Evolutionary conservation across 2,797 vertebrate genomes (phyloP), one percentile per base, ranked within the genome.

Genomic region (Eupleurogrammus muticus): DNA sequence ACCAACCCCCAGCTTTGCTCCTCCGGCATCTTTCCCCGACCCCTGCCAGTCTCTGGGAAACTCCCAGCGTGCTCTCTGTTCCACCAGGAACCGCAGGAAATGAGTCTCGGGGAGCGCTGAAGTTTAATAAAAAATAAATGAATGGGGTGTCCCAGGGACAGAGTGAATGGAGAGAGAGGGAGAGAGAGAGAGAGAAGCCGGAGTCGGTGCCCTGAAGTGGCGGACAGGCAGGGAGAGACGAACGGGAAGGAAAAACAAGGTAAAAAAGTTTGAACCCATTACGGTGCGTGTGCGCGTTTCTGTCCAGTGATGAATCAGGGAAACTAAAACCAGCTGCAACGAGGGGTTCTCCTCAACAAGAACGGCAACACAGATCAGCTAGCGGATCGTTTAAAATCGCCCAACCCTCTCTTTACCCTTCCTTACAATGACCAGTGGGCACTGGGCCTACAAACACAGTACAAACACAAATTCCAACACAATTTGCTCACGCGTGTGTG

Each of bases 71-170:
- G 86, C 84, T 82, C 85, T 91, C 81, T 87, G 88, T 86, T 92
- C 87, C 86, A 90, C 87, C 81, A 89, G 90, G 77, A 93, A 93
- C 93, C 76, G 82, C 94, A 94, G 94, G 94, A 94, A 95, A 94
- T 94, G 92, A 95, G 90, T 89, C 92, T 89, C 79, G 52, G 85
- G 84, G 90, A 92, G 92, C 80, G 87, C 87, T 93, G 93, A 94
- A 93, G 93, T 94, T 95, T 95, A 95, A 95, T 94, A 93, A 94
- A 94, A 92, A 90, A 91, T 90, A 90, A 94, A 95, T 94, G 90
- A 92, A 93, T 94, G 93, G 92, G 91, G 93, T 94, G 92, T 94
- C 92, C 90, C 85, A 71, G 81, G 89, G 90, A 93, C 85, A 83
- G 76, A 79, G 82, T 82, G 85, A 92, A 88, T 82, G 82, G 70